Conservation (phyloP, 2,113 vertebrate species). For the Brienomyrus longianalis region DNA sequence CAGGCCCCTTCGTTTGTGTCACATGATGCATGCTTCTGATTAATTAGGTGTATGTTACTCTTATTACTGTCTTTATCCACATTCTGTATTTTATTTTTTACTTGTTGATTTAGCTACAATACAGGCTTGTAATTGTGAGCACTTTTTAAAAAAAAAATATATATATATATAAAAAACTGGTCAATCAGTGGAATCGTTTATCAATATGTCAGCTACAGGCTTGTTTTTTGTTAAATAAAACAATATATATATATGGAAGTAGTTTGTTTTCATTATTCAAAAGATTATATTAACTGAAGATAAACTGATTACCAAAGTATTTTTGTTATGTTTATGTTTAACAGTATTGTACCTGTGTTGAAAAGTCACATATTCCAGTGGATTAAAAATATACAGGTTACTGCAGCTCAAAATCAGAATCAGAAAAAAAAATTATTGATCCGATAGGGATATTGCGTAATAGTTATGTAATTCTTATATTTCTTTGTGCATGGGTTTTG, state of each 20-base stretch:
- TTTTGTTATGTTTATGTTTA: constrained; percentile 47
- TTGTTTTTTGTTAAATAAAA: constrained; percentile 50
- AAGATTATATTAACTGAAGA: constrained; percentile 31
- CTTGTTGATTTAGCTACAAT: constrained; percentile 31
- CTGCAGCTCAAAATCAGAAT: background rate
- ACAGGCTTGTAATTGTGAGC: constrained; percentile 35
- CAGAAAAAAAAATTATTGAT: no score
- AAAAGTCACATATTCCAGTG: constrained; percentile 40
- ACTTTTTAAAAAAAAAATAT: constrained; percentile 14
- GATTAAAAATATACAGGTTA: constrained; percentile 39
- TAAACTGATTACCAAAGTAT: constrained; percentile 59
- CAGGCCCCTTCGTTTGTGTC: constrained; percentile 56
- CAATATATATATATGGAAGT: constrained; percentile 20
- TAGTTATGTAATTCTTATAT: no score
- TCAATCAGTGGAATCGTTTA: constrained; percentile 48
- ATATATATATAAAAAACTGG: constrained; percentile 20
- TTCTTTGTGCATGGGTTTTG: no score
- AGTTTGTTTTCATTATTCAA: constrained; percentile 37
- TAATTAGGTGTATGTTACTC: constrained; percentile 55
- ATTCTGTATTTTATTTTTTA: constrained; percentile 44
- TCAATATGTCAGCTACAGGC: constrained; percentile 46
- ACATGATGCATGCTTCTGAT: constrained; percentile 65
- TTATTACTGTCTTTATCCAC: constrained; percentile 64
- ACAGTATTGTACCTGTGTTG: constrained; percentile 36
- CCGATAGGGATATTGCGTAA: no score